Evolutionary conservation across 2,113 vertebrate genomes (phyloP).

Genomic region (Rhinichthys klamathensis): DNA sequence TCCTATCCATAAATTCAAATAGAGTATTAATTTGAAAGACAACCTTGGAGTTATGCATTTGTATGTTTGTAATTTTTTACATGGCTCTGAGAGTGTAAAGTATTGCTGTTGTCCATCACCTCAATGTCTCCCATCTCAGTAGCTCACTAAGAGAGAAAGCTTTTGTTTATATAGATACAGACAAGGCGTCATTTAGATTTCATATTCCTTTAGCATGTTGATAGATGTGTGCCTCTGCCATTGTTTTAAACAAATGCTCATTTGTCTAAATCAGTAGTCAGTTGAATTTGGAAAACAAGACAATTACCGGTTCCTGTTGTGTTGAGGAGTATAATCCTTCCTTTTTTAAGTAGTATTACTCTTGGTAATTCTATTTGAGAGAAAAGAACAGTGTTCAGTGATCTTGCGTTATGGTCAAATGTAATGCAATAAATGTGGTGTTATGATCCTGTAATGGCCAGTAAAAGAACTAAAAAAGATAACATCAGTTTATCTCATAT

Average conservation of each 20-base stretch:
- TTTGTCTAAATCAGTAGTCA: no score
- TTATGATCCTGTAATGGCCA: not conserved
- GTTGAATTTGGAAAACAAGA: no score
- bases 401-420: not conserved
- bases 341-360: conserved; percentile 39
- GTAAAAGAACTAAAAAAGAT: not conserved
- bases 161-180: conserved; percentile 20
- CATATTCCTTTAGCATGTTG: no score
- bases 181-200: no score
- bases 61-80: not conserved
- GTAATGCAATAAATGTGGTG: not conserved
- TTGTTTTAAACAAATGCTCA: no score
- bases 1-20: not conserved
- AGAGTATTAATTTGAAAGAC: not conserved
- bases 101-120: conserved; percentile 17
- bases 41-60: not conserved
- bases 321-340: conserved; percentile 46
- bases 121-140: conserved; percentile 13
- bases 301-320: no score
- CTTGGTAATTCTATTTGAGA: conserved; percentile 1
- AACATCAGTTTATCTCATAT: not conserved
- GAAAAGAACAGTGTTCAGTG: not conserved
- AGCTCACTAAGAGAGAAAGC: not conserved
- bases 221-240: no score
- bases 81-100: not conserved